phyloP scores from a whole-genome alignment of 2,888 invertebrate species.

The Lissocephala sabroskyi region DNA sequence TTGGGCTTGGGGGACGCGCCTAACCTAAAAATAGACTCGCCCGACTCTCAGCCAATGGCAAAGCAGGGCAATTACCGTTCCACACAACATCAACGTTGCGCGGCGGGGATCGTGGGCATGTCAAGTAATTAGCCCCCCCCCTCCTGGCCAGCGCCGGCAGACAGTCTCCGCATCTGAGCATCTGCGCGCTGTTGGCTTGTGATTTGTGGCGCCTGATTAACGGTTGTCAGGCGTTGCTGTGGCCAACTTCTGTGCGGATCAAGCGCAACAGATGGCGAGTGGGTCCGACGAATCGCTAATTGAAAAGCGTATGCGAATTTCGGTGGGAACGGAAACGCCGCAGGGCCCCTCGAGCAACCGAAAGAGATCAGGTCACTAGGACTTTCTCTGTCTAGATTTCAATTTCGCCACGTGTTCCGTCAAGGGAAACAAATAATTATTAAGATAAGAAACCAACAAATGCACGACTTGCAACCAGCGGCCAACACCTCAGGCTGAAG shows the following conservation, averaged over 20 bases:
- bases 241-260: constrained; percentile 8
- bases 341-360: no score
- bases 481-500: constrained; percentile 51
- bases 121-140: constrained; percentile 25
- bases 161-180: no score
- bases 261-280: constrained; percentile 32
- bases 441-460: constrained; percentile 44
- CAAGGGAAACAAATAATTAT: constrained; percentile 43
- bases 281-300: constrained; percentile 39
- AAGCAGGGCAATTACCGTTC: constrained; percentile 5
- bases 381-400: no score
- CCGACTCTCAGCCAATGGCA: constrained; percentile 32
- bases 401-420: constrained; percentile 9
- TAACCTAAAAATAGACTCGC: no score
- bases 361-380: no score
- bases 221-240: constrained; percentile 39
- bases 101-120: neutral
- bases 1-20: no score
- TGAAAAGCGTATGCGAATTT: constrained; percentile 29
- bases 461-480: constrained; percentile 25
- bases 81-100: no score
- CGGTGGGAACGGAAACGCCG: no score
- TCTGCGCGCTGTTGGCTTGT: constrained; percentile 13
- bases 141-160: neutral
- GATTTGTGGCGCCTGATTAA: constrained; percentile 58